These are phyloP conservation scores for Eumaeus atala DNA, from an alignment of 1,140 invertebrate genomes.

Conservation along the genomic window DNA sequence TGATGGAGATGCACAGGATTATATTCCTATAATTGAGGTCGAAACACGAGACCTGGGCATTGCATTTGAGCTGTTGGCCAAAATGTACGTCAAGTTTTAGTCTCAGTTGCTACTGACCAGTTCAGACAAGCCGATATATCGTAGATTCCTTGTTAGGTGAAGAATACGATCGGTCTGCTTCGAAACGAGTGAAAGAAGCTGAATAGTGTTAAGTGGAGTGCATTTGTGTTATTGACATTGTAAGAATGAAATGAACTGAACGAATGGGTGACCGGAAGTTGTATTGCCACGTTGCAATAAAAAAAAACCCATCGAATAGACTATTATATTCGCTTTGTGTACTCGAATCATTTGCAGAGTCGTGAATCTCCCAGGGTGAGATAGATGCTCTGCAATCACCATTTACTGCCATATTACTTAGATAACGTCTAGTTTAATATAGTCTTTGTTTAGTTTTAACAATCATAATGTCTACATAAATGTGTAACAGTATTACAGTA, in stretches of 20 bases:
- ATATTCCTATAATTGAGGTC: no score
- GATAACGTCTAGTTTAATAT: constrained; percentile 57
- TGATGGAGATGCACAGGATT: no score
- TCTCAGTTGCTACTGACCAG: no score
- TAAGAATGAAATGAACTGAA: constrained; percentile 16
- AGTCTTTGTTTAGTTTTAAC: constrained; percentile 62
- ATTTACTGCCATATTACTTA: constrained; percentile 71
- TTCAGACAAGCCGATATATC: no score
- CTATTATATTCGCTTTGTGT: constrained; percentile 38
- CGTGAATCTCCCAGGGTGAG: constrained; percentile 51
- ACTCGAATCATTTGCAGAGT: constrained; percentile 51
- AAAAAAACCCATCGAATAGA: constrained; percentile 55
- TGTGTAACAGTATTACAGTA: constrained; percentile 70
- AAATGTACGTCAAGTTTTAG: no score
- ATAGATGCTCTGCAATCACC: constrained; percentile 56
- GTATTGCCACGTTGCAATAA: neutral
- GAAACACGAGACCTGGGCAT: no score
- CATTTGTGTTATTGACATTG: constrained; percentile 9
- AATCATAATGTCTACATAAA: constrained; percentile 47
- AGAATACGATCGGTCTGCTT: no score
- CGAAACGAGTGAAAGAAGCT: no score
- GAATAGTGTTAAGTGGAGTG: no score
- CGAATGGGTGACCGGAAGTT: constrained; percentile 19
- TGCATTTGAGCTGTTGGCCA: no score
- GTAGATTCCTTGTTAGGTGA: no score